Base-by-base conservation (phyloP, 2,888 invertebrate genomes). In the Pecten maximus region DNA sequence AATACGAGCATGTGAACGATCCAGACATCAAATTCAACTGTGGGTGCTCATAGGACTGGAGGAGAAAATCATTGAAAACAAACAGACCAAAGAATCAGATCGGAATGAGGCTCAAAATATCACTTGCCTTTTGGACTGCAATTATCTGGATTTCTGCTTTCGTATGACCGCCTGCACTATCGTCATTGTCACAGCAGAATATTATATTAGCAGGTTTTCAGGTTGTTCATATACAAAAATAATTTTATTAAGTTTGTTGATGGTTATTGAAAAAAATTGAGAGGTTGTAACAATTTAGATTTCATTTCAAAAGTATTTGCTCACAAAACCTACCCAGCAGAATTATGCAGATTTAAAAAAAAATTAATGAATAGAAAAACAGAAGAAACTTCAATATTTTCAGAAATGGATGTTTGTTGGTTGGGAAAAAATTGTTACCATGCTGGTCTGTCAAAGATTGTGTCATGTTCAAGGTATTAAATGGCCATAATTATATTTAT, bases 21-120 rank as follows among this genome's bases (percentile, higher is more conserved):
- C 92, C 93, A 35, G 93, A 94, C 50, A 94, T 94, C 54, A 94
- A 95, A 87, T 96, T 96, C 91, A 95, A 94, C 91, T 96, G 96
- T 93, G 96, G 96, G n/a, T 96, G 95, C 92, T 88, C 89, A n/a
- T 91, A 44, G 86, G 88, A 87, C 35, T 28, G 74, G 8, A 74
- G 35, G 16, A 35, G 19, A 6, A 74, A 74, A 35, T 28, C 4
- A 35, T 74, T 3, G 35, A 16, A 19, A 19, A 23, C 19, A 54
- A 19, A 54, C 54, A 28, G 35, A 28, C 28, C 2, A 74, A 12
- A 28, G 35, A 74, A 74, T 74, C 35, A 74, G 74, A n/a, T 60
- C 23, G n/a, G 19, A 23, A n/a, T 3, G n/a, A 60, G n/a, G 23
- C 60, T 60, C 0, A 1, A 35, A 6, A 35, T 12, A 28, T 35